Evolutionary conservation across 2,888 invertebrate species (phyloP), one percentile per base, ranked within the genome.

Genomic region (Diaphora mendica): DNA sequence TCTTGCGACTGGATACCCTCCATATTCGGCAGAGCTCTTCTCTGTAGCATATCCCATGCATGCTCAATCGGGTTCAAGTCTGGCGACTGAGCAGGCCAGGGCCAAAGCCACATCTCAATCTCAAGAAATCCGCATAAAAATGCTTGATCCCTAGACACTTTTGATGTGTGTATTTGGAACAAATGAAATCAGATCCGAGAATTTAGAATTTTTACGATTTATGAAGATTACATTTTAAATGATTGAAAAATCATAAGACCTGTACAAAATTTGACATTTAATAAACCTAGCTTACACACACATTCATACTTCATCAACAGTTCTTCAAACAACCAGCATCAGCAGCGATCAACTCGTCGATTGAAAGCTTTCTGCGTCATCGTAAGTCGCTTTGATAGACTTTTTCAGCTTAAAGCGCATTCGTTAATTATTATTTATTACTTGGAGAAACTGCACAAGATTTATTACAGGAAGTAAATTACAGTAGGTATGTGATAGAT

Each of bases 351-450:
- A 23, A 51, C 23, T 51, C 20, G 59, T 70, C 33, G 64, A 82
- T 78, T 72, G 84, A 82, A 84, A 82, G 84, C 77, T 73, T 26
- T n/a, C 69, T 59, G 64, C 77, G 78, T 78, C 78, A 82, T 74
- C 76, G 69, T 71, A 75, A 73, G 77, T 75, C 67, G 75, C 72
- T 84, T 76, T 82, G 82, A 82, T 84, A 73, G 78, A 84, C 74
- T 76, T 74, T 69, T 70, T 70, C 72, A 77, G 35, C 39, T 35
- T 65, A 76, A 72, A 69, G 76, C 33, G 65, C 75, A n/a, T 59
- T 33, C 59, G 48, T 51, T 79, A 81, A 83, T 84, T 75, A 83
- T 84, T 75, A 71, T 72, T 77, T 82, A 71, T 71, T 59, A 44
- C 59, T 68, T 68, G 75, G 59, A 82, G 75, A 81, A 84, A 78